Conservation (phyloP, 2,888 invertebrate genomes). For the Orthosia gracilis region DNA sequence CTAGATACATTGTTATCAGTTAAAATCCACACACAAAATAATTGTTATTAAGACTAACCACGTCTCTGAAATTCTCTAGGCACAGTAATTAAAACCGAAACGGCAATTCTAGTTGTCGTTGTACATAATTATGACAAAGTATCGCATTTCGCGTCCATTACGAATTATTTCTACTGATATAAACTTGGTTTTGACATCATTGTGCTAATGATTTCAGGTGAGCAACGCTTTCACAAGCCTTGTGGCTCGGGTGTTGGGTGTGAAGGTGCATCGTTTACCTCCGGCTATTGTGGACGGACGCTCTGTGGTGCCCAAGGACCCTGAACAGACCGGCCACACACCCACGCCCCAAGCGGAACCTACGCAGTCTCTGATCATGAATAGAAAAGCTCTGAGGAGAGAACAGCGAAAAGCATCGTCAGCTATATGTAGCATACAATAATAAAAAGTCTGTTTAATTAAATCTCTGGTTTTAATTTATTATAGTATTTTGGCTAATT, state of each 20-base stretch:
- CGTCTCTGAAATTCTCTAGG: background rate
- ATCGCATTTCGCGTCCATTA: background rate
- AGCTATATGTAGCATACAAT: constrained; percentile 90
- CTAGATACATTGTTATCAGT: too few relatives aligned
- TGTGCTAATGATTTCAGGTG: constrained; percentile 87
- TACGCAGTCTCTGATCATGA: constrained; percentile 84
- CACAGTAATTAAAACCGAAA: background rate
- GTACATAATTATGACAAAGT: too few relatives aligned
- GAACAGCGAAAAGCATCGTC: constrained; percentile 86
- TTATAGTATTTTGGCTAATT: constrained; percentile 1
- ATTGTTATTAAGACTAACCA: background rate
- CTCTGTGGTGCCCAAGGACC: constrained; percentile 62
- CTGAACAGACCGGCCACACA: constrained; percentile 62
- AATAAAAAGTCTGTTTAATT: constrained; percentile 63
- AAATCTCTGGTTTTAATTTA: constrained; percentile 26
- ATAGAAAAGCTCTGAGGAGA: constrained; percentile 83
- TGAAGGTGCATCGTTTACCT: constrained; percentile 72
- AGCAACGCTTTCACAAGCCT: constrained; percentile 93
- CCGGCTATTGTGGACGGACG: constrained; percentile 67
- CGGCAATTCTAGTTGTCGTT: too few relatives aligned
- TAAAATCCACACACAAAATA: too few relatives aligned
- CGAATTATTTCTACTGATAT: too few relatives aligned
- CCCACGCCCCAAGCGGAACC: constrained; percentile 65
- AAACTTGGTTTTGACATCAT: background rate
- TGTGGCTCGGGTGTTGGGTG: constrained; percentile 85